Percentiles rank a stretch among this genome's conserved stretches.
Conservation (phyloP, 1,140 invertebrate genomes). For the Lutraria rhynchaena region DNA sequence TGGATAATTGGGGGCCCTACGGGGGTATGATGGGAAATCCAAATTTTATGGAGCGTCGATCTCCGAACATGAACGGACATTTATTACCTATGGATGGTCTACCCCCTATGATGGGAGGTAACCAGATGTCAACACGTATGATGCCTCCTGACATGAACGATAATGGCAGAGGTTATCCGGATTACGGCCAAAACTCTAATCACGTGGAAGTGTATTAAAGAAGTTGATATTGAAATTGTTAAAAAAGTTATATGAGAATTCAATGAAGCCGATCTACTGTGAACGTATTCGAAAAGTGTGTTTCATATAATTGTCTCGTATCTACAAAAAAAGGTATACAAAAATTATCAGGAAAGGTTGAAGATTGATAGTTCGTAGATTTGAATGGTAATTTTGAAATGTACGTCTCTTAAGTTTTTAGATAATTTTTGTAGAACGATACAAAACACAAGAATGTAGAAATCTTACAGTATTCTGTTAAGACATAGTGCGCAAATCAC, state of each 20-base stretch:
- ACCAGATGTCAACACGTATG: slow-evolving; percentile 66
- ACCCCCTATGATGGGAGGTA: slow-evolving; percentile 64
- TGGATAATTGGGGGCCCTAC: slow-evolving; percentile 76
- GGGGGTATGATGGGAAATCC: slow-evolving; percentile 57
- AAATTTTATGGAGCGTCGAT: slow-evolving; percentile 72
- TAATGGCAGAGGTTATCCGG: slow-evolving; percentile 71
- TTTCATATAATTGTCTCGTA: neutral
- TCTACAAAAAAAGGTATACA: too few relatives aligned
- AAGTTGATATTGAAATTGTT: neutral
- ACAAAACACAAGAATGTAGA: too few relatives aligned
- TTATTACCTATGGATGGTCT: slow-evolving; percentile 70
- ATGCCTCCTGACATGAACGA: slow-evolving; percentile 73
- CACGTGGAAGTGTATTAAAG: slow-evolving; percentile 81
- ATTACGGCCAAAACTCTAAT: slow-evolving; percentile 75
- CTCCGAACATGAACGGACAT: slow-evolving; percentile 70
- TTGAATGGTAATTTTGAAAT: too few relatives aligned
- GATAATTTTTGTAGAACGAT: too few relatives aligned
- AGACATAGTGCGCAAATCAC: too few relatives aligned
- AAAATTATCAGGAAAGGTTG: too few relatives aligned
- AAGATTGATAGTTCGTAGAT: too few relatives aligned
- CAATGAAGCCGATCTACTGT: neutral
- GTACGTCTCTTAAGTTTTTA: too few relatives aligned
- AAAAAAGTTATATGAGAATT: neutral
- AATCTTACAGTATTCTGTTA: too few relatives aligned
- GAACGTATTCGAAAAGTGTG: neutral